These are phyloP conservation scores for Armadillidium nasatum DNA, from an alignment of 1,140 invertebrate species.

Conservation along the genomic window DNA sequence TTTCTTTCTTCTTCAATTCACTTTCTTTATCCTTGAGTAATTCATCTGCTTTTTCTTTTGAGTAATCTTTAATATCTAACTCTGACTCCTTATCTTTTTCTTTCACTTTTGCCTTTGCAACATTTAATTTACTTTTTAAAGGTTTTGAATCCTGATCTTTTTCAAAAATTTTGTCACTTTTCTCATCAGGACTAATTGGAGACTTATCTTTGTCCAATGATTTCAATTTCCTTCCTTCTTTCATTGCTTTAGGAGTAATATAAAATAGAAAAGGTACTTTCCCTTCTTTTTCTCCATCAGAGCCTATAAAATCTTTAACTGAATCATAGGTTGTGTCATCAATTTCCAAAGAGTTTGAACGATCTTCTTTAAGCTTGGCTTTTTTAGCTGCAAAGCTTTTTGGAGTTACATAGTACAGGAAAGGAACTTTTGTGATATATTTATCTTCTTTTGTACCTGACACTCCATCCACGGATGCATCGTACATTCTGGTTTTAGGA, in stretches of 20 bases:
- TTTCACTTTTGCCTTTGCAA: not conserved
- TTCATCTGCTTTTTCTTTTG: too few species aligned
- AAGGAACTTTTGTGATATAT: conserved; percentile 24
- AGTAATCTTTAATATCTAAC: too few species aligned
- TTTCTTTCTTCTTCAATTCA: too few species aligned
- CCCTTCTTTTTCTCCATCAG: not conserved
- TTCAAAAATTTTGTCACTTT: not conserved
- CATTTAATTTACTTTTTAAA: not conserved
- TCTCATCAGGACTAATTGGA: not conserved
- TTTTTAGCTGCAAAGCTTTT: conserved; percentile 27
- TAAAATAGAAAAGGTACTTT: not conserved
- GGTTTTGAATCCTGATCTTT: too few species aligned
- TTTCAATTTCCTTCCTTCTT: not conserved
- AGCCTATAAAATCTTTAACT: not conserved
- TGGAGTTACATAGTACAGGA: conserved; percentile 43
- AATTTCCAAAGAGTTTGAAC: not conserved
- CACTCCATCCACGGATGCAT: not conserved
- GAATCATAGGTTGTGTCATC: not conserved
- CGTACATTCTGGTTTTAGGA: not conserved
- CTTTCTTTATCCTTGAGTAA: too few species aligned
- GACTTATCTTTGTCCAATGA: not conserved
- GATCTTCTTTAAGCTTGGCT: not conserved
- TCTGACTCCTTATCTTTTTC: not conserved
- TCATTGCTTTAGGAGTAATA: not conserved
- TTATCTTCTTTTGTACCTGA: not conserved